Evolutionary conservation across 2,797 vertebrate species (phyloP).

Genomic region (Anguilla anguilla): DNA sequence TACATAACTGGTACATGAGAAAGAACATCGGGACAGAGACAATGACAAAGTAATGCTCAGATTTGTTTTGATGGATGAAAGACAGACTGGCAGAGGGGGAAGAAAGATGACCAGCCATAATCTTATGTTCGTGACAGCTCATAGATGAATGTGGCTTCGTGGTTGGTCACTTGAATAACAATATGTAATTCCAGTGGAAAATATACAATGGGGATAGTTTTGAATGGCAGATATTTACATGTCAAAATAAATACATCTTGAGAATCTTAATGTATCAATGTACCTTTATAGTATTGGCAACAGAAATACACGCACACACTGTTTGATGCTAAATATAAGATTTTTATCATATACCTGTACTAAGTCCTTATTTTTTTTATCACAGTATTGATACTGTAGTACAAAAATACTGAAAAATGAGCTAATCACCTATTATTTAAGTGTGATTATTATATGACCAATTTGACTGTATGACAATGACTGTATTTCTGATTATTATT

Average conservation of each 20-base stretch:
- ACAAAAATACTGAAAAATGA: background rate
- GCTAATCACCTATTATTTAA: background rate
- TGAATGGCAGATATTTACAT: conserved; percentile 64
- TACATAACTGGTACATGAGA: conserved; percentile 18
- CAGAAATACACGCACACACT: conserved; percentile 69
- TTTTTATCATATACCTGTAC: conserved; percentile 55
- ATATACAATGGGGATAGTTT: conserved; percentile 18
- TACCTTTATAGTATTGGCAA: conserved; percentile 69
- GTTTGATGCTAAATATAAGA: conserved; percentile 35
- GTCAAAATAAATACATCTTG: conserved; percentile 76
- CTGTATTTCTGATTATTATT: background rate
- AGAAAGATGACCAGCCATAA: background rate
- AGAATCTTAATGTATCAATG: conserved; percentile 68
- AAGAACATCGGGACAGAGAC: conserved; percentile 39
- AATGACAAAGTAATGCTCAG: conserved; percentile 59
- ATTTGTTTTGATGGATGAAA: conserved; percentile 58
- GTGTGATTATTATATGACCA: background rate
- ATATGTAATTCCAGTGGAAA: conserved; percentile 35
- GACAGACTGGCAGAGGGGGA: background rate
- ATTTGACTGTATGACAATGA: background rate
- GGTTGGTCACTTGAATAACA: background rate
- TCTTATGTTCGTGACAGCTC: conserved; percentile 2
- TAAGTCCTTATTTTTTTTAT: conserved; percentile 56
- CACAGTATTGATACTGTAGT: conserved; percentile 9
- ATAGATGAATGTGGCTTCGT: background rate